Conservation (phyloP, 2,113 vertebrate genomes). For the Nothoprocta perdicaria region DNA sequence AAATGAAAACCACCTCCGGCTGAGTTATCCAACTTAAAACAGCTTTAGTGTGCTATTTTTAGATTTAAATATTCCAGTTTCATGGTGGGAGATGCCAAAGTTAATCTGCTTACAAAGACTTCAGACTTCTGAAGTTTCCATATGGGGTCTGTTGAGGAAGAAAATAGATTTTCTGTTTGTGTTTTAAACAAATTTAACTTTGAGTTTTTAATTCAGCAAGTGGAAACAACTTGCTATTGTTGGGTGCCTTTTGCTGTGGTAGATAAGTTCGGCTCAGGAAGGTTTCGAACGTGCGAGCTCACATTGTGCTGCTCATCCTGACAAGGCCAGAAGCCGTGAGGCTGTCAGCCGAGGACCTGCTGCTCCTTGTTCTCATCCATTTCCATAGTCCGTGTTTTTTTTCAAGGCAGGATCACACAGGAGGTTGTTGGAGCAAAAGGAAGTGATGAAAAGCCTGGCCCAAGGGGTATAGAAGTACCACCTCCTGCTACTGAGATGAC, state of each 20-base stretch:
- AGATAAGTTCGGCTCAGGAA: neutral
- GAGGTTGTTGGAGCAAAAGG: neutral
- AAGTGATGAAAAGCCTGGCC: neutral
- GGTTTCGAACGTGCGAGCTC: neutral
- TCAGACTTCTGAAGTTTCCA: slow-evolving; percentile 48
- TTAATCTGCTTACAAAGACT: slow-evolving; percentile 64
- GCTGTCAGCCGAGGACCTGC: neutral
- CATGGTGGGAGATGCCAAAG: slow-evolving; percentile 54
- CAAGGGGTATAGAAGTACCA: slow-evolving; percentile 21
- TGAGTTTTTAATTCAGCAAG: slow-evolving; percentile 17
- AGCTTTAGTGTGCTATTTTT: slow-evolving; percentile 67
- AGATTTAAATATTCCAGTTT: slow-evolving; percentile 65
- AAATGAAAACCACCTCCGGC: slow-evolving; percentile 55
- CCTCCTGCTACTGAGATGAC: neutral
- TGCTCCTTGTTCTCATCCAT: neutral
- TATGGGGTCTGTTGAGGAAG: slow-evolving; percentile 20
- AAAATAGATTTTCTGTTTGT: slow-evolving; percentile 1
- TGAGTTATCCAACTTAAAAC: slow-evolving; percentile 67
- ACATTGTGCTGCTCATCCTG: rapidly evolving
- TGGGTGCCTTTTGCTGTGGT: neutral
- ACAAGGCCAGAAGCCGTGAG: neutral
- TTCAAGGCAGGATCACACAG: neutral
- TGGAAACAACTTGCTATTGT: neutral
- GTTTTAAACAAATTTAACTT: slow-evolving; percentile 8
- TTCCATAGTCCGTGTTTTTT: neutral